phyloP scores from a whole-genome alignment of 2,113 vertebrate genomes.

The Takifugu flavidus region DNA sequence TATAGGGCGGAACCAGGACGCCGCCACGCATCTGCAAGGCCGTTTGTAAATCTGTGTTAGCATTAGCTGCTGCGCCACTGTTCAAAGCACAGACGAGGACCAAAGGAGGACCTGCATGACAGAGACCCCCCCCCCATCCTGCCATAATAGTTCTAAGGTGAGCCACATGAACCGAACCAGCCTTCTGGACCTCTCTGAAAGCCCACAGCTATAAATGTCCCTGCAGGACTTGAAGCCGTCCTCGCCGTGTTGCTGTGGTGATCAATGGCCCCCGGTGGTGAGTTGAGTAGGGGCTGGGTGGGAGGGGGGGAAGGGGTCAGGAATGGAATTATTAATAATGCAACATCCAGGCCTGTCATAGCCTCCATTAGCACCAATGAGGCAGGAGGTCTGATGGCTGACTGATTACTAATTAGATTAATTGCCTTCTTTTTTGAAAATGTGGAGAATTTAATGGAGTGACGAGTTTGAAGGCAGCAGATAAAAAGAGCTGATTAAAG shows the following conservation, averaged over 20 bases:
- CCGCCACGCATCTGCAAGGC: too few species aligned
- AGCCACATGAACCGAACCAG: too few species aligned
- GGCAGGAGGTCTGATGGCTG: constrained; percentile 60
- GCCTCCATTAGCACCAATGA: constrained; percentile 68
- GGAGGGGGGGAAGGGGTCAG: constrained; percentile 10
- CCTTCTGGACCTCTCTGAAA: too few species aligned
- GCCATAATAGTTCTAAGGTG: too few species aligned
- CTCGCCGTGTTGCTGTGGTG: constrained; percentile 57
- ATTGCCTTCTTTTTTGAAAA: constrained; percentile 61
- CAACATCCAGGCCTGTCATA: constrained; percentile 69
- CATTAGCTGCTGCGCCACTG: too few species aligned
- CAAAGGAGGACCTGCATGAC: too few species aligned
- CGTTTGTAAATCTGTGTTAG: too few species aligned
- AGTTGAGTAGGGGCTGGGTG: constrained; percentile 20
- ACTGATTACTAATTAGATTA: constrained; percentile 81
- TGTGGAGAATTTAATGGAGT: constrained; percentile 53
- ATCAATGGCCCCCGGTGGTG: constrained; percentile 70
- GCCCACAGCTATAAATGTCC: constrained; percentile 32
- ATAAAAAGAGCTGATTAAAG: neutral
- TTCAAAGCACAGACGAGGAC: too few species aligned
- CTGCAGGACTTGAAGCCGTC: constrained; percentile 24
- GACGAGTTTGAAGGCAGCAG: constrained; percentile 6
- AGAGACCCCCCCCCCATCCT: too few species aligned
- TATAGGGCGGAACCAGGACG: too few species aligned
- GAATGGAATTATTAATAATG: constrained; percentile 80